Evolutionary conservation across 2,113 vertebrate species (phyloP), one percentile per base, ranked within the genome.

Genomic region (Petrocephalus zakoni): DNA sequence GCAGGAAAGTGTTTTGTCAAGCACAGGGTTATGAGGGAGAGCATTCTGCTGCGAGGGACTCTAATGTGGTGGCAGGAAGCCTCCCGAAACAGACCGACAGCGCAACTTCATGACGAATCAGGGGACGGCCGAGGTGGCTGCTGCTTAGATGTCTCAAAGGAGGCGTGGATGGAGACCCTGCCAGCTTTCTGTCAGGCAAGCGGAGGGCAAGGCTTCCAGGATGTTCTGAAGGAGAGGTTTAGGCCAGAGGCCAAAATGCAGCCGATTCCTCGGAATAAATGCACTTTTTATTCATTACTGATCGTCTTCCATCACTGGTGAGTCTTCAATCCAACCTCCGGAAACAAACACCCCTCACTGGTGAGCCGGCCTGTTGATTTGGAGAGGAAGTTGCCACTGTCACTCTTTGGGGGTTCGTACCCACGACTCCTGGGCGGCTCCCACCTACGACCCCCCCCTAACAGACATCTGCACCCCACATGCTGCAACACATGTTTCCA

Each of bases 381-480:
- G 29, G 29, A n/a, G 25, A 55, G 84, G 84, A 55, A 56, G 29
- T 15, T 19, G n/a, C 52, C 52, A 37, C 46, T 34, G 22, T 86
- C 21, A 34, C 51, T 55, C 52, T 0, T 3, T 11, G 4, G n/a
- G 82, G 82, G 82, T 85, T 78, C 13, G 83, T 51, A 85, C 46
- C 83, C 22, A 2, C 5, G 2, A 25, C 84, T 51, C 22, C 25
- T 34, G 47, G 22, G n/a, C 22, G 10, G 6, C 8, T 25, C 84
- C 84, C 49, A 85, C 84, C 19, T 17, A 15, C 52, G 4, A 53
- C 51, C 78, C 15, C 84, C 52, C 52, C n/a, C 29, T 25, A 55
- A 94, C 92, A 90, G 90, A 94, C 96, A 96, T 96, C 95, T 97
- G 96, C 90, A 94, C 94, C 94, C 93, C 96, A 96, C 95, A 95